Base-by-base conservation (phyloP, 2,888 invertebrate genomes). In the Drepanosiphum platanoidis region DNA sequence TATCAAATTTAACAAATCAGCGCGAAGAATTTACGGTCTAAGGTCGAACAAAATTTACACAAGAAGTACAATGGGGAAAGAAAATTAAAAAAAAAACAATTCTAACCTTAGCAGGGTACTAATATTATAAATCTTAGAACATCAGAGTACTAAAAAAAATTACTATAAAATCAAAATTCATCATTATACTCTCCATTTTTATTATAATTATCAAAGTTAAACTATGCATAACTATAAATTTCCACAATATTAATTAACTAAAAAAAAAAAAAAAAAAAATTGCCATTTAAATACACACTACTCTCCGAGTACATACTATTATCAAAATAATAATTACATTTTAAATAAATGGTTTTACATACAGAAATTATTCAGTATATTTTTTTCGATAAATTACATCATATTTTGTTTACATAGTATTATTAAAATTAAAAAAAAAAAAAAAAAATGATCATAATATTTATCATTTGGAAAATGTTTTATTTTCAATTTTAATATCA, bases 291-390 rank as follows among this genome's bases (percentile, higher is more conserved):
- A 52, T 74, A 11, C 32, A 34, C 32, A 74, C 52, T 52, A 18
- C 18, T 18, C 15, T 52, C 18, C 15, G 4, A 52, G 22, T 52
- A n/a, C 22, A 52, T 11, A 13, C 32, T 52, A n/a, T 32, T 13
- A 34, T 15, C 9, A 34, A 75, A 75, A 75, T 52, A n/a, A 74
- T 74, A 52, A 74, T 70, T 1, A 36, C 36, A 36, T 72, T 72
- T 42, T 32, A 52, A 27, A n/a, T n/a, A 22, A 75, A 52, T 52
- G 32, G 32, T 58, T n/a, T 34, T 75, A 52, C n/a, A 66, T 0
- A 66, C 15, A 32, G 66, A 66, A 72, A 72, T 72, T 30, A 22
- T 18, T 22, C 1, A 52, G 1, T 52, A 4, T 52, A 52, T 52
- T 18, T 52, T 52, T 22, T 72, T 74, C 2, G 22, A 22, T n/a